Base-by-base conservation (phyloP, 2,113 vertebrate genomes). In the Oceanites oceanicus region DNA sequence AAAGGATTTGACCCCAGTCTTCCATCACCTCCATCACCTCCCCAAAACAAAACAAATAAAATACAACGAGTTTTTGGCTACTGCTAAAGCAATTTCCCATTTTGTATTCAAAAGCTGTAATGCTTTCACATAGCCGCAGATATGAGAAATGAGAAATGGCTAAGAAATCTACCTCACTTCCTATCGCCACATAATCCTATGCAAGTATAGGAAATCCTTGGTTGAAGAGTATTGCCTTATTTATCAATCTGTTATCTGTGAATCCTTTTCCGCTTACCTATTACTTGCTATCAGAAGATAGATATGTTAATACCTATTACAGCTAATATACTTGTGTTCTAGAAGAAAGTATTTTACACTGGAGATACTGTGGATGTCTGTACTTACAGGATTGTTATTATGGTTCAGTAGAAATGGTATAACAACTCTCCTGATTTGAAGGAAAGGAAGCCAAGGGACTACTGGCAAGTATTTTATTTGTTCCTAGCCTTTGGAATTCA, bases 71-170 rank as follows among this genome's bases (percentile, higher is more conserved):
- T 2, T 90, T 96, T 50, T 79, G 27, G 63, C 47, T 80, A 88
- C 44, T 47, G 58, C 21, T 75, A 77, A 83, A 93, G 67, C 45
- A 90, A 55, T 73, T 62, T 15, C 13, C 53, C 17, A 42, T 58
- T 96, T 92, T 80, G 36, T 71, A 90, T 93, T 96, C 90, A 77
- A 90, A 80, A 88, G 29, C 38, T 73, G 50, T 63, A 90, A 88
- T 55, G 42, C 25, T 88, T 73, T 73, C 59, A 66, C 66, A 67
- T 11, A 92, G 65, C 3, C 11, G 13, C 58, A 85, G 62, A 79
- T 82, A 94, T 9, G 19, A 85, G 74, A 91, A 91, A 78, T 63
- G 40, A 91, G 55, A 70, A 94, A 73, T 5, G 15, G 58, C 63
- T 70, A 80, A 65, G 71, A 80, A 94, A 94, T 76, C n/a, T 34